These are phyloP conservation scores for Rhinopomastus cyanomelas DNA, from an alignment of 2,113 vertebrate species.

Conservation along the genomic window DNA sequence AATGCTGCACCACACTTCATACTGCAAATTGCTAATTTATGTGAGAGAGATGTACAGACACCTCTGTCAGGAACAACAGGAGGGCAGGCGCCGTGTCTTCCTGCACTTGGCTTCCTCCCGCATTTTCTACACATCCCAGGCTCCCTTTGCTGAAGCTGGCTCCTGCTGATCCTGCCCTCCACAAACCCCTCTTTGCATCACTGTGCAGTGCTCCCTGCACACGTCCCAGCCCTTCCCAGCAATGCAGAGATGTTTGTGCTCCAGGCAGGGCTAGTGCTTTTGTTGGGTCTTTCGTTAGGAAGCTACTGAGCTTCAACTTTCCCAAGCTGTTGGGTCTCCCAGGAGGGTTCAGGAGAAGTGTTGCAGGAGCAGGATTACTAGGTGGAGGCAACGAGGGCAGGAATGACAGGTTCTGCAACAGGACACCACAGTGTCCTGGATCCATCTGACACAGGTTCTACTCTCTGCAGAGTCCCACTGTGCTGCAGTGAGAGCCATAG, in stretches of 20 bases:
- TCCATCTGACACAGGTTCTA: neutral
- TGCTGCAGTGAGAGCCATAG: accelerated
- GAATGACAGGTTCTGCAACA: neutral
- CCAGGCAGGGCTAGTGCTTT: neutral
- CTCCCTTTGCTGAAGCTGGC: neutral
- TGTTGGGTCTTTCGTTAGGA: neutral
- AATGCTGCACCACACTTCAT: neutral
- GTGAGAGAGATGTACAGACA: neutral
- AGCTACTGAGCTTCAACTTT: neutral
- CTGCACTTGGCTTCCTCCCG: neutral
- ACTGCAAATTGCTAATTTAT: neutral
- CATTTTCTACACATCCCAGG: neutral
- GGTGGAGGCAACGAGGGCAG: neutral
- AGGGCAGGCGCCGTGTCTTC: neutral
- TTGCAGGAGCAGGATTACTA: neutral
- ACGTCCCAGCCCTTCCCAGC: neutral
- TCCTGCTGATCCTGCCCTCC: neutral
- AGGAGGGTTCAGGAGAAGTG: neutral
- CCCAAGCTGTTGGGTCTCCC: neutral
- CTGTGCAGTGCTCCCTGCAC: neutral
- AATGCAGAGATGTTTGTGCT: neutral
- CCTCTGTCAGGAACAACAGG: neutral
- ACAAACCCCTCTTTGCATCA: neutral
- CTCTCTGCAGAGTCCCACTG: neutral
- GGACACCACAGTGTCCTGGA: neutral